Evolutionary conservation across 2,797 vertebrate species (phyloP).

Genomic region (Urosaurus nigricauda): DNA sequence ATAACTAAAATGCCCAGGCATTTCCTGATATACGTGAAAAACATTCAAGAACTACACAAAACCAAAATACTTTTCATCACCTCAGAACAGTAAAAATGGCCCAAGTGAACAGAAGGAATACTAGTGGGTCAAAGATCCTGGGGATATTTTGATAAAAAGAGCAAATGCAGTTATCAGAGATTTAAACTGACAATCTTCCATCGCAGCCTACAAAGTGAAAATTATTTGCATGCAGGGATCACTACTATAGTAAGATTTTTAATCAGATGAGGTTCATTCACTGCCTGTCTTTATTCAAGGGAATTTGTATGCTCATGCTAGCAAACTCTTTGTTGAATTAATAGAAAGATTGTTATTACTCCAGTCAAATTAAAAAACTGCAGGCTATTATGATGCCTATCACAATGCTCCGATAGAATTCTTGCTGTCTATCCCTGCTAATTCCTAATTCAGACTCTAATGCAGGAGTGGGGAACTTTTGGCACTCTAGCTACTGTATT

Average conservation of each 20-base stretch:
- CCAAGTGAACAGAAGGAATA: slow-evolving; percentile 25
- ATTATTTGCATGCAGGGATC: slow-evolving; percentile 9
- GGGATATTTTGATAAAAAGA: slow-evolving; percentile 40
- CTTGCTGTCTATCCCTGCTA: neutral
- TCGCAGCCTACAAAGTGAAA: slow-evolving; percentile 16
- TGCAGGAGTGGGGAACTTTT: too few relatives aligned
- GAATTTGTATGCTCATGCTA: slow-evolving; percentile 15
- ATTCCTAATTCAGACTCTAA: neutral
- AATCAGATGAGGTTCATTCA: slow-evolving; percentile 11
- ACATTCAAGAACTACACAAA: slow-evolving; percentile 40
- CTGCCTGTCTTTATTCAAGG: slow-evolving; percentile 27
- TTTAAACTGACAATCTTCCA: slow-evolving; percentile 28
- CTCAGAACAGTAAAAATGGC: slow-evolving; percentile 18
- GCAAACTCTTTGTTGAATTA: slow-evolving; percentile 32
- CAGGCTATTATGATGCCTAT: neutral
- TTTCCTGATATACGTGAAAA: too few relatives aligned
- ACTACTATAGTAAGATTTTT: neutral
- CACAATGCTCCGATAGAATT: neutral
- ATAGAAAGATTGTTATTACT: slow-evolving; percentile 15
- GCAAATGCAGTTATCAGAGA: neutral
- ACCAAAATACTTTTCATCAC: slow-evolving; percentile 7
- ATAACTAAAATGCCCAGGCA: slow-evolving; percentile 30
- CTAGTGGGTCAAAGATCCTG: slow-evolving; percentile 25
- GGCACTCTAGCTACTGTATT: too few relatives aligned
- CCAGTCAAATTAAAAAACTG: slow-evolving; percentile 1